Evolutionary conservation across 2,888 invertebrate genomes (phyloP), one percentile per base, ranked within the genome.

Genomic region (Andrena minutula): DNA sequence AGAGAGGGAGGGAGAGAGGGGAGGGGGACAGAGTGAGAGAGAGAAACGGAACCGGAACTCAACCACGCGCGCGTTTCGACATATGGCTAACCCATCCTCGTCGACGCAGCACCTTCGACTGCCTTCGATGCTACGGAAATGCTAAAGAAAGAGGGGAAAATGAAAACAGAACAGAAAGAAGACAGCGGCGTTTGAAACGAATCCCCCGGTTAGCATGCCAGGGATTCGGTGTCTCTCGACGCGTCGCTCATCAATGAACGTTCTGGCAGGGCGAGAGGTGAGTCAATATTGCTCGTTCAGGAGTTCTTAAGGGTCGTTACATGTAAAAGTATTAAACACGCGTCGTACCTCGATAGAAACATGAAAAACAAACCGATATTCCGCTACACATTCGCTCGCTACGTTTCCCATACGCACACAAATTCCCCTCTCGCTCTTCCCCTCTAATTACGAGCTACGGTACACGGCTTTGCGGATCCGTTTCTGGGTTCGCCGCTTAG

Each of bases 311-410:
- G 60, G 68, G 63, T 77, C 63, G 71, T 82, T 72, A 72, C 73
- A 74, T 91, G 90, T 90, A 92, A 92, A 92, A 92, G 90, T 92
- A 92, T 91, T 88, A 92, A 93, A 92, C 89, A 89, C 89, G 89
- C 89, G 77, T 86, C 87, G 72, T 88, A 87, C 80, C 75, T 82
- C 61, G 82, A 70, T 85, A 86, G 88, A 88, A 86, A 91, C 78
- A 86, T 91, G 88, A 87, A 90, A 90, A 90, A 90, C 87, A 85
- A 91, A 88, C 71, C 82, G 85, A 80, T 85, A 86, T 79, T 79
- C 74, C 85, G 82, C 83, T 78, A 80, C 61, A 70, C 86, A 82
- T 75, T 85, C 87, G 80, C 80, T 72, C 75, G 76, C 61, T 60
- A 82, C 23, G 53, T 75, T 35, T 73, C 32, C 41, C 53, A 26